phyloP scores from a whole-genome alignment of 2,888 invertebrate species.

The Xiphydria camelus region DNA sequence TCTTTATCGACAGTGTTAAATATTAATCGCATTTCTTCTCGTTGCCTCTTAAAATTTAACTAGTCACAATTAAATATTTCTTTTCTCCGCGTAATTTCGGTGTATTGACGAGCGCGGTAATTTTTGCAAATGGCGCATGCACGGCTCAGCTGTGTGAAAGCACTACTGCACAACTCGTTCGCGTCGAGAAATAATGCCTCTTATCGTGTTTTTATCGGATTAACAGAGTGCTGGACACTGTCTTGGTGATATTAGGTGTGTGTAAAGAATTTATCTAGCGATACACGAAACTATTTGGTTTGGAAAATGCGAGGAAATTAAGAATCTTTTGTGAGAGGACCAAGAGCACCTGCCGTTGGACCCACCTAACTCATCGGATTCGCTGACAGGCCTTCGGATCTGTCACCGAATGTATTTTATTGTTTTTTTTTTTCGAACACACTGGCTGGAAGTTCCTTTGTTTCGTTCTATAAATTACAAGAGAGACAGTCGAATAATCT shows the following conservation, averaged over 20 bases:
- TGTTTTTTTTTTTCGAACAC: too few relatives aligned
- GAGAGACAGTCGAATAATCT: too few relatives aligned
- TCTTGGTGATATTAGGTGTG: constrained; percentile 38
- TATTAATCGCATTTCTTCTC: too few relatives aligned
- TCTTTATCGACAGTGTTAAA: too few relatives aligned
- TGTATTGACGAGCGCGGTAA: constrained; percentile 30
- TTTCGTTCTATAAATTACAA: too few relatives aligned
- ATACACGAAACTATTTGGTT: constrained; percentile 8
- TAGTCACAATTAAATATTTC: too few relatives aligned
- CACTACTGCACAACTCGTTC: constrained; percentile 25
- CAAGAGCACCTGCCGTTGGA: constrained; percentile 39
- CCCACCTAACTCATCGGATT: constrained; percentile 35
- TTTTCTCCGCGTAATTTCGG: constrained; percentile 3
- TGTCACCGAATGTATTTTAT: constrained; percentile 20
- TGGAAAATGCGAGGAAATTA: constrained; percentile 15
- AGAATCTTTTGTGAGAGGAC: constrained; percentile 37
- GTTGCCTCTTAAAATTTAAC: too few relatives aligned
- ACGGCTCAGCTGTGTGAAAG: constrained; percentile 52
- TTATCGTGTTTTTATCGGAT: constrained; percentile 39
- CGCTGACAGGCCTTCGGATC: constrained; percentile 27
- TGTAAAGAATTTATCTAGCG: constrained; percentile 10
- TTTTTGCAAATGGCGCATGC: constrained; percentile 53
- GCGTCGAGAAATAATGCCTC: constrained; percentile 40
- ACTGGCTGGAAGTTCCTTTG: too few relatives aligned
- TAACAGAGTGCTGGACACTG: constrained; percentile 40